phyloP scores from a whole-genome alignment of 2,113 vertebrate species.

The Corythaeola cristata region DNA sequence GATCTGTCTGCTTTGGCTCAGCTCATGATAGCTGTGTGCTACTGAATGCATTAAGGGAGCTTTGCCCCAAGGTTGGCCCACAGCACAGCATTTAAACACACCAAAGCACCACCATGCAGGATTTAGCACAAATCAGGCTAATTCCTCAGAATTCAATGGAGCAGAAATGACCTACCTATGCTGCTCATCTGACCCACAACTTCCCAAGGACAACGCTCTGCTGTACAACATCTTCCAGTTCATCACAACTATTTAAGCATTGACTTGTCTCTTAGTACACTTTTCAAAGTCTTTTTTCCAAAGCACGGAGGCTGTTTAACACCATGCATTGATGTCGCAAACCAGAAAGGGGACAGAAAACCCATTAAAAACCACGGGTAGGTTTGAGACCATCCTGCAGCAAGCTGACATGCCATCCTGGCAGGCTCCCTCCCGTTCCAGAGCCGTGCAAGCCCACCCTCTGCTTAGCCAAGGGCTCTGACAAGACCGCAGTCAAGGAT shows the following conservation, averaged over 20 bases:
- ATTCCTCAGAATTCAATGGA: not conserved
- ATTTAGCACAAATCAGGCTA: not conserved
- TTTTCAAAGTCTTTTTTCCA: not conserved
- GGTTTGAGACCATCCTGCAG: not conserved
- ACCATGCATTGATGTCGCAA: rapidly evolving
- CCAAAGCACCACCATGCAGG: not conserved
- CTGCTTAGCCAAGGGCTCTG: not conserved
- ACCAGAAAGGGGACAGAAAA: not conserved
- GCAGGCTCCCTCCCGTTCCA: not conserved
- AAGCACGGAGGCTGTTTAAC: not conserved
- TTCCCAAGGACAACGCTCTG: not conserved
- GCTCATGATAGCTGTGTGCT: not conserved
- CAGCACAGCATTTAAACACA: not conserved
- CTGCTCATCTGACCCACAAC: not conserved
- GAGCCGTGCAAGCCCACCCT: not conserved
- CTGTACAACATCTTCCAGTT: rapidly evolving
- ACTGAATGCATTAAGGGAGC: not conserved
- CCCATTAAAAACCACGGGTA: not conserved
- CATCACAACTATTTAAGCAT: not conserved
- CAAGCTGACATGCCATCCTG: not conserved
- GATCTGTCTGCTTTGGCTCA: not conserved
- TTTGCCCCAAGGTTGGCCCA: not conserved
- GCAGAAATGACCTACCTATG: rapidly evolving
- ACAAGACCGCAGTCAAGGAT: not conserved
- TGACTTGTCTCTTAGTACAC: not conserved